Base-by-base conservation (phyloP, 2,888 invertebrate species). In the Cheilosia soror region DNA sequence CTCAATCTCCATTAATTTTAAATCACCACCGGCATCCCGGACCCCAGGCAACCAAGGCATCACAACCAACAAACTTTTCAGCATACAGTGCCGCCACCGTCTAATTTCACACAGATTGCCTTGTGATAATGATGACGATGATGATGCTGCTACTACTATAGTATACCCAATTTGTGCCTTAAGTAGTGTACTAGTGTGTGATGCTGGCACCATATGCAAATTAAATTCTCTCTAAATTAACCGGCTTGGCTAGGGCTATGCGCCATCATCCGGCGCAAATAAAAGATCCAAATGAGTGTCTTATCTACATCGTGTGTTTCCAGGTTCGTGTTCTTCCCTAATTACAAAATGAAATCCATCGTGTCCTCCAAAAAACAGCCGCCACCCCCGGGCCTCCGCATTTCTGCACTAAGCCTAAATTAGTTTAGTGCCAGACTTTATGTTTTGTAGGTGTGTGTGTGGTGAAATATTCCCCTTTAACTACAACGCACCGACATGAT, bases 151-250 rank as follows among this genome's bases (percentile, higher is more conserved):
- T 60, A 33, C 49, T 40, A 20, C 53, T 55, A 37, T 33, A 15
- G 49, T 65, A 51, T 57, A 42, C 47, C 76, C 76, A 85, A 77
- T 71, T 81, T 85, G 66, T 76, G 81, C 72, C 53, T 66, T 40
- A 37, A 81, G 85, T 76, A 85, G 72, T 71, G 51, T 65, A 62
- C 63, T 83, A 78, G 72, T 72, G 62, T 85, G 81, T 53, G 37
- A 37, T 37, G 37, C 37, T 37, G 76, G 62, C 63, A 81, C 76
- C 81, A 81, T 77, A 85, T 85, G 85, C 85, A 81, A 85, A 85
- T 85, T 76, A 81, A 85, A 85, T 85, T 77, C 85, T 31, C 77
- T 68, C 72, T 66, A 85, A 85, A 81, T 81, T 81, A 85, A 81
- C 81, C 66, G 76, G 81, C 80, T 68, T 76, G 55, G 51, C 37